Evolutionary conservation across 2,797 vertebrate species (phyloP), one percentile per base, ranked within the genome.

Genomic region (Pitangus sulphuratus): DNA sequence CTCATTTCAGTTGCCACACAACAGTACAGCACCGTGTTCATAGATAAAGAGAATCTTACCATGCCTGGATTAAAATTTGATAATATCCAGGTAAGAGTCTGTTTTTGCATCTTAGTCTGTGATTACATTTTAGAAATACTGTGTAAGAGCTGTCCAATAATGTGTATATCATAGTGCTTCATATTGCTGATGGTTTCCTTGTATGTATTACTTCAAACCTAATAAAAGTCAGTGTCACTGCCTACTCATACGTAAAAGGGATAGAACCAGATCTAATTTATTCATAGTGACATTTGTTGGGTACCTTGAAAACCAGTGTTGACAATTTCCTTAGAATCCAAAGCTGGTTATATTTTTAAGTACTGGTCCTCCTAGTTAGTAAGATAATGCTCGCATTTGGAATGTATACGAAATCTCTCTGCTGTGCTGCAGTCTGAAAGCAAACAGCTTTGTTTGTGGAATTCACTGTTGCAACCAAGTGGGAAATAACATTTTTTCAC

Each of bases 51-150:
- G 86, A 98, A 98, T 90, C 98, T 99, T 84, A 99, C 99, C 66
- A 99, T 99, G 99, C 99, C 99, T 1, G 99, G 99, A 76, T 98
- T 99, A 93, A 99, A 99, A 97, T 99, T 99, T n/a, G 99, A 99
- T 98, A 99, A 99, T 96, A 98, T 99, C 86, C 99, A 99, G 99
- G 99, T 99, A 98, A 97, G 96, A 84, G 28, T 70, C 17, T 80
- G 5, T 68, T 68, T 7, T 15, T 90, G 4, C 42, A 26, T 75
- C 12, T 75, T 79, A 12, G 11, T 60, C 25, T 57, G 5, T 54
- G 12, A 4, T 31, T 64, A 3, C 44, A 5, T 78, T 79, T 62
- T 86, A 69, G 28, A 68, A 84, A 47, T 78, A 15, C 0, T 54
- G 7, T 75, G 2, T 30, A 58, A 75, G 25, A 77, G 4, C 6